Evolutionary conservation across 2,797 vertebrate genomes (phyloP).

Genomic region (Pogonophryne albipinna): DNA sequence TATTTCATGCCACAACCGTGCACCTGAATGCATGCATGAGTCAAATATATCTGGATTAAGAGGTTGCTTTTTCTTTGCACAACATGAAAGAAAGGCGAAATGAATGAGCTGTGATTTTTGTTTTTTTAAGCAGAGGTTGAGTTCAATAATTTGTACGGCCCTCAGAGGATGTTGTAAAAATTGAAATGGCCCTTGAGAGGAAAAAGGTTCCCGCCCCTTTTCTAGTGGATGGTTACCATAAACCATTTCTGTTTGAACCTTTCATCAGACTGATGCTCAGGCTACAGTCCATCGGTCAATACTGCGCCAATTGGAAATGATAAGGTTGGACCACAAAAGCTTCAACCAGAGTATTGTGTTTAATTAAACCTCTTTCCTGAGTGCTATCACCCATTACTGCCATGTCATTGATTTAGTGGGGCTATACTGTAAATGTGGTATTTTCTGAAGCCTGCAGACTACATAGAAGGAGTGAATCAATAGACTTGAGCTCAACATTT

Average conservation of each 20-base stretch:
- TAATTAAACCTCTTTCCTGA: constrained; percentile 31
- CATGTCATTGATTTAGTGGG: constrained; percentile 49
- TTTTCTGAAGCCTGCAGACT: constrained; percentile 12
- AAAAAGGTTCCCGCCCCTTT: too few species aligned
- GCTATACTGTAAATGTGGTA: constrained; percentile 11
- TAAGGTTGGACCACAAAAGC: constrained; percentile 9
- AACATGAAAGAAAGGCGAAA: too few species aligned
- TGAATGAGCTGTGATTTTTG: too few species aligned
- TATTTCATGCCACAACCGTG: too few species aligned
- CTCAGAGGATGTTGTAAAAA: too few species aligned
- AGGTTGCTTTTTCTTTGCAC: too few species aligned
- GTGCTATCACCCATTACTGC: constrained; percentile 24
- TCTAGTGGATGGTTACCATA: neutral
- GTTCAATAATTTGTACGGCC: too few species aligned
- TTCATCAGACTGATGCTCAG: constrained; percentile 26
- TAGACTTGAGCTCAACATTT: constrained; percentile 5
- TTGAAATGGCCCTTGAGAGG: too few species aligned
- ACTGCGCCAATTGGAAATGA: constrained; percentile 23
- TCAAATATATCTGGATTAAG: too few species aligned
- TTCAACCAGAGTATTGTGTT: constrained; percentile 40
- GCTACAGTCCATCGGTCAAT: constrained; percentile 28
- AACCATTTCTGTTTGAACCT: neutral
- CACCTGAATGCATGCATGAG: too few species aligned
- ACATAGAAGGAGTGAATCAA: constrained; percentile 31
- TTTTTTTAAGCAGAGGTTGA: too few species aligned